Percentiles rank a stretch among this genome's conserved stretches.
Evolutionary conservation across 2,888 invertebrate genomes (phyloP).

Genomic region (Cremastobaeus sp.): DNA sequence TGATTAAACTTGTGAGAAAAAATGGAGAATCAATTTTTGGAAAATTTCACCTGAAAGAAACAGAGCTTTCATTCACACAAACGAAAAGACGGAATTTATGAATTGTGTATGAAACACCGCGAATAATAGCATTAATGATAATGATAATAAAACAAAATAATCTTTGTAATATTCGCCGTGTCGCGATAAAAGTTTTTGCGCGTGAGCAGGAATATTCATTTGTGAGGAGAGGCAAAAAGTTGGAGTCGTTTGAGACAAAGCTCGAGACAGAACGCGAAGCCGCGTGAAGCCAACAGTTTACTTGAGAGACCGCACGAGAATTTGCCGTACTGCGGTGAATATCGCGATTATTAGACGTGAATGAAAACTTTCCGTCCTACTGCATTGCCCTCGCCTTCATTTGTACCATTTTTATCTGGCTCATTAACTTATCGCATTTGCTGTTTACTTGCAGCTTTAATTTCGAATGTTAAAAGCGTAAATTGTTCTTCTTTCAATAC

Average conservation of each 20-base stretch:
- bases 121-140: slow-evolving; percentile 23
- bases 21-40: too few relatives aligned
- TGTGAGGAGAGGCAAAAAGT: slow-evolving; percentile 28
- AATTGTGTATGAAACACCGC: too few relatives aligned
- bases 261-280: slow-evolving; percentile 38
- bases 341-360: slow-evolving; percentile 42
- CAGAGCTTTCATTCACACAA: too few relatives aligned
- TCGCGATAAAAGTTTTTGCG: slow-evolving; percentile 35
- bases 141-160: slow-evolving; percentile 35
- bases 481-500: slow-evolving; percentile 24
- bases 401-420: slow-evolving; percentile 29
- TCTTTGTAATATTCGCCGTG: slow-evolving; percentile 25
- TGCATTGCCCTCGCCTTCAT: slow-evolving; percentile 10
- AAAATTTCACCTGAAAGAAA: too few relatives aligned
- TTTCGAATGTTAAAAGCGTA: slow-evolving; percentile 27
- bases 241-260: slow-evolving; percentile 47
- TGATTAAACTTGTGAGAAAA: too few relatives aligned
- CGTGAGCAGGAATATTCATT: slow-evolving; percentile 37
- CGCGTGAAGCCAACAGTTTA: slow-evolving; percentile 46
- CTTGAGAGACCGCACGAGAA: slow-evolving; percentile 40
- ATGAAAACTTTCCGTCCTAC: slow-evolving; percentile 35
- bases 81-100: too few relatives aligned
- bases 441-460: slow-evolving; percentile 23
- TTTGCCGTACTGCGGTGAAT: slow-evolving; percentile 11
- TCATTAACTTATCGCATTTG: slow-evolving; percentile 42